Conservation (phyloP, 2,888 invertebrate species). For the Hirudinaria manillensis region DNA sequence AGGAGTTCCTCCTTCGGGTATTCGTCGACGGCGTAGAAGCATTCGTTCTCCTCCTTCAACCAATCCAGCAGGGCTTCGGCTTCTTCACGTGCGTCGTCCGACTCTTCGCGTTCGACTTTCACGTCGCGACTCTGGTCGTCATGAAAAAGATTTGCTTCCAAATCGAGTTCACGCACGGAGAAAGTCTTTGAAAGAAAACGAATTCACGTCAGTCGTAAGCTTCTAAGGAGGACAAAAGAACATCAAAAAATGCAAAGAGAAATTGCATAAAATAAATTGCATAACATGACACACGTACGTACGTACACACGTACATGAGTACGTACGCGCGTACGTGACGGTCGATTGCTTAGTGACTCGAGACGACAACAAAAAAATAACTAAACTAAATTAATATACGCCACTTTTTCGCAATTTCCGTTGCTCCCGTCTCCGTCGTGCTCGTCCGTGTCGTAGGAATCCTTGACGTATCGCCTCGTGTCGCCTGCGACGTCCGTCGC, state of each 20-base stretch:
- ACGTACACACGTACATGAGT: background rate
- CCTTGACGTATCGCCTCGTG: slow-evolving; percentile 1
- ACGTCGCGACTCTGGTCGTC: background rate
- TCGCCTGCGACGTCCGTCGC: background rate
- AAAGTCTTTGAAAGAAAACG: slow-evolving; percentile 6
- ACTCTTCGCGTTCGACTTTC: background rate
- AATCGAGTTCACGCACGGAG: slow-evolving; percentile 5
- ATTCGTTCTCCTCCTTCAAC: background rate
- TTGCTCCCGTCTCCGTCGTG: background rate
- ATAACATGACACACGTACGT: background rate
- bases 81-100: background rate
- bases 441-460: background rate
- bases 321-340: background rate
- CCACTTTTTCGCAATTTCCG: slow-evolving; percentile 4
- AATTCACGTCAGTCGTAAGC: no score
- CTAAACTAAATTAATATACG: slow-evolving; percentile 9
- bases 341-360: background rate
- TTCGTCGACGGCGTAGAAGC: background rate
- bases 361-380: no score
- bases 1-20: background rate
- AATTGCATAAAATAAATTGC: background rate
- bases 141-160: slow-evolving; percentile 5
- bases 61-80: background rate
- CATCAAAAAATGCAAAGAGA: background rate
- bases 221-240: background rate